These are phyloP conservation scores for Metopolophium dirhodum DNA, from an alignment of 1,140 invertebrate species.

Conservation along the genomic window DNA sequence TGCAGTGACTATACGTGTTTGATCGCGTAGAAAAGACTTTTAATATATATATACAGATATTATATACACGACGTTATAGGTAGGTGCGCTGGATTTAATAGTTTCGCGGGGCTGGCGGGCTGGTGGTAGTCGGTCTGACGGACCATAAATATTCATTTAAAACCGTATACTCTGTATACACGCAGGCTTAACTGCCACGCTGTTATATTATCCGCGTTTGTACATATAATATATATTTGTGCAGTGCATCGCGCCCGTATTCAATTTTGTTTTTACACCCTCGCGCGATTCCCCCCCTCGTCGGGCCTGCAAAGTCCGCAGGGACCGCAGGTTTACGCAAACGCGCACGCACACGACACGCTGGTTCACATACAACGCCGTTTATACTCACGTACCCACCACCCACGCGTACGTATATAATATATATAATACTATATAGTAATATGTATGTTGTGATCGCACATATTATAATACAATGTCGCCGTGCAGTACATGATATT, in stretches of 20 bases:
- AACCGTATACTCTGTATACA: neutral
- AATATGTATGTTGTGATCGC: neutral
- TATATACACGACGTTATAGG: neutral
- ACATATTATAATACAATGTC: slow-evolving; percentile 5
- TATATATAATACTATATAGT: neutral
- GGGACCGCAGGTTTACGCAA: neutral
- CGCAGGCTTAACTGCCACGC: neutral
- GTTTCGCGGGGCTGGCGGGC: neutral
- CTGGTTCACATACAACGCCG: neutral
- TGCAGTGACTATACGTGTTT: neutral
- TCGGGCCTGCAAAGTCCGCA: neutral
- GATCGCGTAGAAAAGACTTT: neutral
- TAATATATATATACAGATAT: neutral
- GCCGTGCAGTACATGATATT: neutral
- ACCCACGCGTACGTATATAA: neutral
- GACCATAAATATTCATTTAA: slow-evolving; percentile 17
- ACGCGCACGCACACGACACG: neutral
- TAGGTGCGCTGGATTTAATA: neutral
- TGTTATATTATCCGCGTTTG: neutral
- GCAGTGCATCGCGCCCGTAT: neutral
- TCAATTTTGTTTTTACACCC: slow-evolving; percentile 36
- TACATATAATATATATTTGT: neutral
- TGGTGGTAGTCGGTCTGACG: neutral
- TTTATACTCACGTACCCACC: neutral
- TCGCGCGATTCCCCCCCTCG: neutral